A percentile compares a stretch with the other conserved stretches of the same genome.
Conservation (phyloP, 2,113 vertebrate genomes). For the Hassar affinis region DNA sequence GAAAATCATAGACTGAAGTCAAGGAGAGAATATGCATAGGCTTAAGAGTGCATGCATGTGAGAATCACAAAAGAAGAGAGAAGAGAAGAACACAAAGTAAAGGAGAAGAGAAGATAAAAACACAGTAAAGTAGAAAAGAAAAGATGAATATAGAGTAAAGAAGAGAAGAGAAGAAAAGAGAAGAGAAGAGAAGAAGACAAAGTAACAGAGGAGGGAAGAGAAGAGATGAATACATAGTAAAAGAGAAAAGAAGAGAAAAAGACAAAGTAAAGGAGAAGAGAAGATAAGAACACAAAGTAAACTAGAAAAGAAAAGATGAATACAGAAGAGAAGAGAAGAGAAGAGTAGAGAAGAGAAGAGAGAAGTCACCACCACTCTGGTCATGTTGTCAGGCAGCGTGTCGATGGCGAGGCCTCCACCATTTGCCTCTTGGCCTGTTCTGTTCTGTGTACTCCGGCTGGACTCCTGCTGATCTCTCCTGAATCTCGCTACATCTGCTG, state of each 20-base stretch:
- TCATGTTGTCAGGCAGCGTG: constrained; percentile 43
- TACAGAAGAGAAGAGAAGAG: constrained; percentile 21
- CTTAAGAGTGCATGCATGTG: too few species aligned
- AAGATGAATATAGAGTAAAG: background rate
- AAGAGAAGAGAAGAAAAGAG: background rate
- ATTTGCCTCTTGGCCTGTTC: constrained; percentile 20
- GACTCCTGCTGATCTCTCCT: constrained; percentile 40
- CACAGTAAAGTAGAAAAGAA: background rate
- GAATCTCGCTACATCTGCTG: constrained; percentile 28
- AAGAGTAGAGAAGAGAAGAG: background rate
- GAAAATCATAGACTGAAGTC: too few species aligned
- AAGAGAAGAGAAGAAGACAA: background rate
- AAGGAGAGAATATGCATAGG: too few species aligned
- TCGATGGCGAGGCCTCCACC: constrained; percentile 41
- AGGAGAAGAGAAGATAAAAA: background rate
- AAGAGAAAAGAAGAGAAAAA: background rate
- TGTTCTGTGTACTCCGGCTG: constrained; percentile 33
- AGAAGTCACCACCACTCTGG: constrained; percentile 42
- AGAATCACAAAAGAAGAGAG: background rate
- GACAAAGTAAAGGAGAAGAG: background rate
- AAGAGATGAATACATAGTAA: background rate
- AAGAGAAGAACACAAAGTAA: too few species aligned
- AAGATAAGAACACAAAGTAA: background rate
- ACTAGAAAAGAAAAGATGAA: background rate
- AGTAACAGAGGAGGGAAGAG: too few species aligned